phyloP scores from a whole-genome alignment of 2,888 invertebrate species.

The Cybosia mesomella region DNA sequence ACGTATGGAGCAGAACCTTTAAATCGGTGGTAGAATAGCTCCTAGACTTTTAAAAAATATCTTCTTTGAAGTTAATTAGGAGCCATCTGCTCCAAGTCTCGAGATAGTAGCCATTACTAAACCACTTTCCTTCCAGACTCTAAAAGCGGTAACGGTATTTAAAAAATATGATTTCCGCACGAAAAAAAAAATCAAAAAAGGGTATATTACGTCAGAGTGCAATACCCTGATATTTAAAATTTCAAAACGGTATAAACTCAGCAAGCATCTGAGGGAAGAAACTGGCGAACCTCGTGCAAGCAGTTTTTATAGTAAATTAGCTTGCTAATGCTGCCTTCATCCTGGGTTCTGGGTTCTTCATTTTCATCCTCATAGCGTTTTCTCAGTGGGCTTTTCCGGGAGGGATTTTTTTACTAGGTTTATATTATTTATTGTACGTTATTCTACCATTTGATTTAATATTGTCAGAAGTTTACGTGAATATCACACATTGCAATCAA shows the following conservation, averaged over 20 bases:
- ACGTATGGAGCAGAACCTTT: background rate
- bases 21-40: background rate
- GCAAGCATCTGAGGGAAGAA: background rate
- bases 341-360: background rate
- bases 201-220: background rate
- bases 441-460: too few species aligned
- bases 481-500: too few species aligned
- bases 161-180: too few species aligned
- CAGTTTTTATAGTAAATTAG: background rate
- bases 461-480: too few species aligned
- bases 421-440: too few species aligned
- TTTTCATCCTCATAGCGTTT: too few species aligned
- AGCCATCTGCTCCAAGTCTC: slow-evolving; percentile 6
- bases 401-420: too few species aligned
- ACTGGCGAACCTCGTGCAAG: background rate
- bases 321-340: background rate
- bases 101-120: background rate
- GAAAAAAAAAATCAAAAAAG: too few species aligned
- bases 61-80: background rate
- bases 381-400: too few species aligned
- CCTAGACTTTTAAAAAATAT: background rate
- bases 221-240: background rate
- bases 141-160: background rate
- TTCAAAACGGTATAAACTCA: background rate
- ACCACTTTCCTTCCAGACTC: background rate